These are phyloP conservation scores for Mormyrus hasselquistii DNA, from an alignment of 2,797 vertebrate species.

Conservation along the genomic window DNA sequence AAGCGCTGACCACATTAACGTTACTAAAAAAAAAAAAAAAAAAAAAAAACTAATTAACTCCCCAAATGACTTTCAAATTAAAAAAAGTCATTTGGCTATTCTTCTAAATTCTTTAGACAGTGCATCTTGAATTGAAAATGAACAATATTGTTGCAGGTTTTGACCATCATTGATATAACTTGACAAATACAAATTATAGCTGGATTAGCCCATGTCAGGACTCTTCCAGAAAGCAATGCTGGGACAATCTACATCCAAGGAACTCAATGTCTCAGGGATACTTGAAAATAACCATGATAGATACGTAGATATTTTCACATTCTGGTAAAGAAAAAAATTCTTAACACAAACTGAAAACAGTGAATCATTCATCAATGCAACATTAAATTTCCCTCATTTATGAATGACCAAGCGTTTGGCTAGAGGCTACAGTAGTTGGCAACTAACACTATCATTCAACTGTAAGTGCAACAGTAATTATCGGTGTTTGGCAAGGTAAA, in stretches of 20 bases:
- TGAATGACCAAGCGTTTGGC: not conserved
- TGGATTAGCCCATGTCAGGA: not conserved
- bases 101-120: not conserved
- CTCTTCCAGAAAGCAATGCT: not conserved
- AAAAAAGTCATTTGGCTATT: not conserved
- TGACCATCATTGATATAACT: not conserved
- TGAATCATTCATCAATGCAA: not conserved
- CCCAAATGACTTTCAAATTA: not conserved
- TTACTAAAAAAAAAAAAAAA: not conserved
- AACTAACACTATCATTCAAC: not conserved
- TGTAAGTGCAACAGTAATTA: constrained; percentile 2
- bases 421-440: not conserved
- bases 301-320: not conserved
- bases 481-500: not conserved
- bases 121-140: not conserved
- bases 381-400: not conserved
- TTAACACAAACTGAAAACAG: not conserved
- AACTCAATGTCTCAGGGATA: not conserved
- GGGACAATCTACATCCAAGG: not conserved
- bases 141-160: not conserved
- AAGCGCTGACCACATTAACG: not conserved
- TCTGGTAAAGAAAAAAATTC: not conserved
- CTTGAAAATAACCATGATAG: not conserved
- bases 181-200: not conserved
- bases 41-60: not conserved